phyloP scores from a whole-genome alignment of 1,140 invertebrate genomes.

The Charaxes varanes region DNA sequence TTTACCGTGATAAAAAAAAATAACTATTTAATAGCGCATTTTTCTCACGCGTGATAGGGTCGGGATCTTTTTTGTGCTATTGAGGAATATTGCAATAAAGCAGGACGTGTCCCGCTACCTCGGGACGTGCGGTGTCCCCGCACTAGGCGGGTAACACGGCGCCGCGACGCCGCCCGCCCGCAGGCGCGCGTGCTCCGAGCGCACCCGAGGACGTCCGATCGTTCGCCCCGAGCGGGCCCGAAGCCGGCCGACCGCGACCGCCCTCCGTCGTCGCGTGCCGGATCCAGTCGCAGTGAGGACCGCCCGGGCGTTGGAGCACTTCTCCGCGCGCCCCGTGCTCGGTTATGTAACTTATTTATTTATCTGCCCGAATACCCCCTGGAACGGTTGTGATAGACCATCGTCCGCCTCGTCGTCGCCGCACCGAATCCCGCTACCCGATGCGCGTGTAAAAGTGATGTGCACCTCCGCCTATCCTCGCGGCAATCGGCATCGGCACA shows the following conservation, averaged over 20 bases:
- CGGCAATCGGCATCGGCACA: conserved; percentile 53
- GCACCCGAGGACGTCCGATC: conserved; percentile 60
- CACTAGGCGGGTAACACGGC: conserved; percentile 46
- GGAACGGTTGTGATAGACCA: conserved; percentile 15
- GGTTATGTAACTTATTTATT: conserved; percentile 73
- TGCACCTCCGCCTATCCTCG: conserved; percentile 54
- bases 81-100: no score
- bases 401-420: conserved; percentile 3
- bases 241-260: conserved; percentile 61
- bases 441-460: conserved; percentile 56
- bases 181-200: conserved; percentile 62
- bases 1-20: no score
- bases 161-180: conserved; percentile 58
- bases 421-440: conserved; percentile 8
- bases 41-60: no score
- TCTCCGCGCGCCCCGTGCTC: conserved; percentile 48
- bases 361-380: conserved; percentile 44
- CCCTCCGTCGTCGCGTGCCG: conserved; percentile 60
- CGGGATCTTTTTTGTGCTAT: no score
- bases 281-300: conserved; percentile 65
- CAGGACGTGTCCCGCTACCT: background rate
- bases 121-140: background rate
- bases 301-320: conserved; percentile 61
- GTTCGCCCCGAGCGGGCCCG: conserved; percentile 61
- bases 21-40: no score